A percentile compares a stretch with the other conserved stretches of the same genome.
Evolutionary conservation across 2,797 vertebrate species (phyloP).

Genomic region (Oreonectes daqikongensis): DNA sequence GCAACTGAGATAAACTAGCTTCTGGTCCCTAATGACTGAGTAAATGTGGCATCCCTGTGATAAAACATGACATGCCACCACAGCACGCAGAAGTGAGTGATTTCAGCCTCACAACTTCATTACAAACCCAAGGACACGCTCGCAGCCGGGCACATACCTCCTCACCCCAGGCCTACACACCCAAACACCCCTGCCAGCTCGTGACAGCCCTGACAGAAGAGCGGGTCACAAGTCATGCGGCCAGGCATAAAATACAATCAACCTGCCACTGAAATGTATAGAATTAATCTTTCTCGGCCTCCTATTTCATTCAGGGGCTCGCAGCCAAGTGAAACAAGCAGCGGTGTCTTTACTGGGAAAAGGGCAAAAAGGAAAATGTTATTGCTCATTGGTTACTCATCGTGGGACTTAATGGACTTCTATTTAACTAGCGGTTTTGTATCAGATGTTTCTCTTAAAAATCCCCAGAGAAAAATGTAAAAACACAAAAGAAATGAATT

Average conservation of each 20-base stretch:
- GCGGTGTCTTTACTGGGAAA: conserved; percentile 33
- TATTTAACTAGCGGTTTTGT: neutral
- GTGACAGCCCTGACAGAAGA: conserved; percentile 51
- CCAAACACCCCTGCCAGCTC: conserved; percentile 38
- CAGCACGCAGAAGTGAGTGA: conserved; percentile 56
- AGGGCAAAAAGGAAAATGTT: neutral
- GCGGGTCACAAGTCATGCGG: conserved; percentile 44
- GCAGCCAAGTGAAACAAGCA: conserved; percentile 33
- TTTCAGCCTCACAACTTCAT: conserved; percentile 63
- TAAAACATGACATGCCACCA: conserved; percentile 57
- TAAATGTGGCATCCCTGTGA: conserved; percentile 62
- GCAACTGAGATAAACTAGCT: conserved; percentile 66
- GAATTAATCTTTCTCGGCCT: conserved; percentile 48
- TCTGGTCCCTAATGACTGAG: conserved; percentile 64
- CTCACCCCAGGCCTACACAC: conserved; percentile 40
- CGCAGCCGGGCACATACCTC: conserved; percentile 47
- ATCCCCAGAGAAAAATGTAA: neutral
- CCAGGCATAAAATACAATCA: conserved; percentile 54
- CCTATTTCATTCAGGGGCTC: conserved; percentile 44
- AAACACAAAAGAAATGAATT: neutral
- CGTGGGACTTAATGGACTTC: neutral
- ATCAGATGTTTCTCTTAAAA: neutral
- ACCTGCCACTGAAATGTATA: conserved; percentile 45
- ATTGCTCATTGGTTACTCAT: neutral
- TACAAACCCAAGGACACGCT: conserved; percentile 64